Conservation (phyloP, 2,797 vertebrate species). For the Diplodus puntazzo region DNA sequence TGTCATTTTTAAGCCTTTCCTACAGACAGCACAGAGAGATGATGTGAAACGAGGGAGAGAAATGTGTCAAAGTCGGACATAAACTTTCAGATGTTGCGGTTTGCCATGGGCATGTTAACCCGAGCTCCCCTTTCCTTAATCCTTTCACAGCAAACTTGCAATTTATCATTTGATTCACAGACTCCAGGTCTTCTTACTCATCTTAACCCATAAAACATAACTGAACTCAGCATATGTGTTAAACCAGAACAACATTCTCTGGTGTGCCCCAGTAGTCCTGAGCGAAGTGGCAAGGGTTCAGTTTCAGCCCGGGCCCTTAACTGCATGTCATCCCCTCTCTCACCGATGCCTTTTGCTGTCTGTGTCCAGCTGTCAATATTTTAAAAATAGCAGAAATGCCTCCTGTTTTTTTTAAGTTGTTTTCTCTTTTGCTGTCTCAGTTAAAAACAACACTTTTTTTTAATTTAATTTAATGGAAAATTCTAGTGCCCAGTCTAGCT, state of each 20-base stretch:
- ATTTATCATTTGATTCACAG: neutral
- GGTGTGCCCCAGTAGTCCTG: too few species aligned
- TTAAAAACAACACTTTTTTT: neutral
- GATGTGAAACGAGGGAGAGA: neutral
- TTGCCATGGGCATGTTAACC: neutral
- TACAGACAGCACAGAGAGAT: neutral
- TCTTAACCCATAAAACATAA: neutral
- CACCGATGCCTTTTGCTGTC: too few species aligned
- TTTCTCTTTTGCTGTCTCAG: neutral
- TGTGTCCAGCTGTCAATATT: too few species aligned
- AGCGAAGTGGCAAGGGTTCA: too few species aligned
- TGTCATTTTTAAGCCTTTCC: neutral
- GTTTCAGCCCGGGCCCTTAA: too few species aligned
- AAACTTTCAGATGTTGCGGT: neutral
- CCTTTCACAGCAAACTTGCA: constrained; percentile 3
- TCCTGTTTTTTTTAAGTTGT: too few species aligned
- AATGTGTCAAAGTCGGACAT: neutral
- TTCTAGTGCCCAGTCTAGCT: neutral
- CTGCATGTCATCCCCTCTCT: too few species aligned
- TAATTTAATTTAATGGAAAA: neutral
- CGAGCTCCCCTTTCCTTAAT: neutral
- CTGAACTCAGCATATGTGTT: neutral
- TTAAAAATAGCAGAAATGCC: too few species aligned
- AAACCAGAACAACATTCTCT: neutral
- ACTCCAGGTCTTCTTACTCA: neutral